phyloP scores from a whole-genome alignment of 2,113 vertebrate genomes.

The Festucalex cinctus region DNA sequence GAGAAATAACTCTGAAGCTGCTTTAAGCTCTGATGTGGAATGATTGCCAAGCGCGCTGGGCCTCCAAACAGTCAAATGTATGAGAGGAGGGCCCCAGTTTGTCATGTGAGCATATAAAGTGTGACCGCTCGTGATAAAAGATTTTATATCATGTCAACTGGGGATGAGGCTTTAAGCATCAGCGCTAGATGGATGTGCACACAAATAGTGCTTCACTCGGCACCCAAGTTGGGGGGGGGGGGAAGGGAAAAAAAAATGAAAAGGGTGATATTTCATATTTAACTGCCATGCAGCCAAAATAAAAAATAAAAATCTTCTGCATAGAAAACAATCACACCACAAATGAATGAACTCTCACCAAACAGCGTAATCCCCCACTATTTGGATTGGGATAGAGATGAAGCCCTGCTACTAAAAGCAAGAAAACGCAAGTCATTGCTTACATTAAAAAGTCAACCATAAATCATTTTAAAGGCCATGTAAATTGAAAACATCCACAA shows the following conservation, averaged over 20 bases:
- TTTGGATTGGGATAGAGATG: background rate
- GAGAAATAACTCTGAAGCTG: slow-evolving; percentile 29
- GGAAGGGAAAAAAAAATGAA: too few species aligned
- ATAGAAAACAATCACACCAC: background rate
- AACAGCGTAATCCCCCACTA: background rate
- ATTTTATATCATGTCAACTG: background rate
- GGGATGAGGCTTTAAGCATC: background rate
- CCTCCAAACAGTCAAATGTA: slow-evolving; percentile 15
- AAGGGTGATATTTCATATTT: background rate
- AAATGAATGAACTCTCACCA: background rate
- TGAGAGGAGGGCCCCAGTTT: slow-evolving; percentile 13
- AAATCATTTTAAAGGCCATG: too few species aligned
- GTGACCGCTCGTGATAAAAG: slow-evolving; percentile 2
- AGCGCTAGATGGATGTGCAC: too few species aligned
- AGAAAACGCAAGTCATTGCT: background rate
- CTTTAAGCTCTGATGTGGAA: slow-evolving; percentile 43
- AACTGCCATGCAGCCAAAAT: slow-evolving; percentile 20
- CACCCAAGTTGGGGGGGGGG: background rate
- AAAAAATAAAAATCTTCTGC: background rate
- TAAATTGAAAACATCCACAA: background rate
- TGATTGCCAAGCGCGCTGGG: slow-evolving; percentile 33
- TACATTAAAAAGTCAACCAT: background rate
- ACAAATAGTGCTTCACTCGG: background rate
- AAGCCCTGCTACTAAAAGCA: too few species aligned
- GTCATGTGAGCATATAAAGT: slow-evolving; percentile 12